Conservation (phyloP, 2,113 vertebrate genomes). For the Merops nubicus region DNA sequence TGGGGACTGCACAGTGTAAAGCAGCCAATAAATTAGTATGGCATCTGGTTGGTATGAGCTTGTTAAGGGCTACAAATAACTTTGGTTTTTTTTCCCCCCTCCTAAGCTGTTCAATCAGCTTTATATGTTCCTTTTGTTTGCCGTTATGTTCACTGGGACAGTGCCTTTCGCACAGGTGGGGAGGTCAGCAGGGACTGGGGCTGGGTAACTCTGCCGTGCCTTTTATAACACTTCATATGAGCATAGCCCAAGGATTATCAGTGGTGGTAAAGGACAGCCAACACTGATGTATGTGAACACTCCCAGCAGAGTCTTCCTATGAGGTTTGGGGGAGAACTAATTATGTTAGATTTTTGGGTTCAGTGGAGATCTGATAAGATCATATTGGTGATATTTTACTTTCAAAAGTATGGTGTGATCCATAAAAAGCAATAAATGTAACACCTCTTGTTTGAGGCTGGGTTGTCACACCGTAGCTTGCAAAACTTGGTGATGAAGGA, state of each 20-base stretch:
- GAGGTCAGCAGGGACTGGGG: constrained; percentile 4
- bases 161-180: neutral
- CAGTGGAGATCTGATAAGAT: constrained; percentile 53
- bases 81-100: neutral
- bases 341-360: constrained; percentile 55
- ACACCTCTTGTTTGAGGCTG: neutral
- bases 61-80: constrained; percentile 11
- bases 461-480: neutral
- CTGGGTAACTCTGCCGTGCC: constrained; percentile 31
- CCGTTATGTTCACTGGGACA: neutral
- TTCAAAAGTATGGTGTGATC: constrained; percentile 27
- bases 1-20: constrained; percentile 33
- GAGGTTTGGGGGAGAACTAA: constrained; percentile 48
- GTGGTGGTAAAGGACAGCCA: constrained; percentile 55
- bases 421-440: constrained; percentile 7
- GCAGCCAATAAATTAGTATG: constrained; percentile 45
- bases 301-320: constrained; percentile 23
- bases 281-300: constrained; percentile 13
- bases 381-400: constrained; percentile 39
- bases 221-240: neutral
- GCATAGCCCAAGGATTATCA: constrained; percentile 37
- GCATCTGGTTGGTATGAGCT: constrained; percentile 28
- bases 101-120: neutral
- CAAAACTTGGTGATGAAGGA: neutral
- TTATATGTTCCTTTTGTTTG: neutral